Evolutionary conservation across 2,797 vertebrate genomes (phyloP).

Genomic region (Gallirallus australis): DNA sequence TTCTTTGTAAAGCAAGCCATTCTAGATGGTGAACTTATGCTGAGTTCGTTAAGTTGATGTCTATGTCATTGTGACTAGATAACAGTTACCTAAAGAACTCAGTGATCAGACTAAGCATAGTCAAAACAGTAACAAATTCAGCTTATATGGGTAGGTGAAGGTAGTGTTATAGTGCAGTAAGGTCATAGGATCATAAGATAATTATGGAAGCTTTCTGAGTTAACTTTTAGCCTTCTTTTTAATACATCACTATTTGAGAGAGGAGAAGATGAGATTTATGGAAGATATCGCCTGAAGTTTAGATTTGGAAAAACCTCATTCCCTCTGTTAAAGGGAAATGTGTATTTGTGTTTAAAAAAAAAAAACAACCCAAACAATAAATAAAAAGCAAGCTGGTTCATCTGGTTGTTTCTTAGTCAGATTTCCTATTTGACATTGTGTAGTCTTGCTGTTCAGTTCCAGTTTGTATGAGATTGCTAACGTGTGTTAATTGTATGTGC

Average conservation of each 20-base stretch:
- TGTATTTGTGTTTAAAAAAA: background rate
- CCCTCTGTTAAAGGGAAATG: background rate
- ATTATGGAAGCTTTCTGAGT: background rate
- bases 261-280: background rate
- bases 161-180: background rate
- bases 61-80: background rate
- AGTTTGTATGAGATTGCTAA: background rate
- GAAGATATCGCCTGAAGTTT: background rate
- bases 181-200: background rate
- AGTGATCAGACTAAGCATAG: background rate
- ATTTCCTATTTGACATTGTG: background rate
- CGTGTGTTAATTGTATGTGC: background rate
- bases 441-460: background rate
- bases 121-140: background rate
- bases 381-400: background rate
- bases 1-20: background rate
- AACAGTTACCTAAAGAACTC: background rate
- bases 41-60: background rate
- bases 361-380: background rate
- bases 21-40: background rate
- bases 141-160: background rate
- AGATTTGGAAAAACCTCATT: background rate
- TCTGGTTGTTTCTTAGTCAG: background rate
- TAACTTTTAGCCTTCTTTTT: background rate
- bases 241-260: background rate